Evolutionary conservation across 2,888 invertebrate genomes (phyloP), one percentile per base, ranked within the genome.

Genomic region (Eustalomyia histrio): DNA sequence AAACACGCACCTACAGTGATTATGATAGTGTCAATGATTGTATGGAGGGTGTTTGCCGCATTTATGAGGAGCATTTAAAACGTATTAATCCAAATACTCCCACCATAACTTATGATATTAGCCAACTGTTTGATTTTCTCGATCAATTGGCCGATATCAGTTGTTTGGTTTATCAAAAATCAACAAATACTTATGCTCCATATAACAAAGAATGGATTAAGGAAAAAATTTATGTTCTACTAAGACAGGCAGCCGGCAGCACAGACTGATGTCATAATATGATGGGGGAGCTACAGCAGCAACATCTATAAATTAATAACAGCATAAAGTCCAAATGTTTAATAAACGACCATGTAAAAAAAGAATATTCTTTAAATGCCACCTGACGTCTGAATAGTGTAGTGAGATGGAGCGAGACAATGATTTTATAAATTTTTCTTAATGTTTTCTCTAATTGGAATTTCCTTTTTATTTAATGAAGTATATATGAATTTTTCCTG

Each of bases 141-240:
- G 99, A 99, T 91, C 97, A 97, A 91, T 92, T 99, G 63, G 94
- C 97, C 21, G 99, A 99, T 89, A 93, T 99, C 64, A 97, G 97
- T 86, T 99, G 99, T 88, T 92, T 99, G 80, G 99, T 99, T 82
- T 99, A 97, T 90, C 97, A 98, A 91, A 98, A 98, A 89, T 95
- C 96, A 8, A 96, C 97, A 53, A 97, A 97, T 88, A 97, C 97
- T 0, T 99, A 99, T 88, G 97, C 97, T 1, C 99, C 99, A 0
- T 99, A 99, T 91, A 99, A 99, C 90, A 99, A 99, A 92, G 98
- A 98, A 87, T 99, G 99, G 99, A 97, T 99, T 76, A 99, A 99
- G 91, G 99, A 99, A 90, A 98, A 99, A 90, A 98, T 99, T 83
- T 99, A 99, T 89, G 95, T 98, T 5, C 91, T 99, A 86, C 91